Evolutionary conservation across 1,140 invertebrate species (phyloP), one percentile per base, ranked within the genome.

Genomic region (Apolygus lucorum): DNA sequence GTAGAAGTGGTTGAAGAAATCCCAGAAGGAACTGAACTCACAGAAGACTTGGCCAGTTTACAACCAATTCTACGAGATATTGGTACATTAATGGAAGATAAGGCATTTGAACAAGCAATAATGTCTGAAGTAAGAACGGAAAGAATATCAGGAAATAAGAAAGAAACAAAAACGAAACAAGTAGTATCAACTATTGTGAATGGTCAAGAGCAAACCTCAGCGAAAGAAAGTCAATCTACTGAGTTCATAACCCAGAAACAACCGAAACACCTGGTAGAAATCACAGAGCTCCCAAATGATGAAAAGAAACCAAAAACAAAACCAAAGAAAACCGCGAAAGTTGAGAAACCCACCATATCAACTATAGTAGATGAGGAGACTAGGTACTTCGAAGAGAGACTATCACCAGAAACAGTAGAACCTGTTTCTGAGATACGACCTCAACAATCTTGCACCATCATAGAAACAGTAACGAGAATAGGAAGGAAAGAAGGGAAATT

Each of bases 1-100:
- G 67, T 74, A 2, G 81, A 78, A 11, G 80, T 74, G 52, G 25
- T 68, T 22, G 63, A 70, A 63, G 63, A 75, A 71, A 69, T 59
- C 13, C 72, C 71, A 8, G 21, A 24, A 28, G 68, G 70, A 68
- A 68, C 62, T 21, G 27, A 68, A n/a, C 17, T 63, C 14, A 21
- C 59, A 28, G 70, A 71, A n/a, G 70, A 71, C 63, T 22, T 27
- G 28, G 11, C 13, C 17, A 8, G 4, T 42, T 17, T 8, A 17
- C 4, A 42, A 42, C 34, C 34, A 4, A 42, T 42, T 8, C 34
- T 42, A 8, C 4, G 4, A 4, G 17, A 17, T 42, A 8, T 42
- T 4, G 17, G 34, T 8, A 4, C 34, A 42, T 4, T 42, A 42
- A 8, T 4, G 4, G 34, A 42, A 8, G 17, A 42, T 42, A 17